Evolutionary conservation across 1,140 invertebrate genomes (phyloP).

Genomic region (Trichoplusia ni): DNA sequence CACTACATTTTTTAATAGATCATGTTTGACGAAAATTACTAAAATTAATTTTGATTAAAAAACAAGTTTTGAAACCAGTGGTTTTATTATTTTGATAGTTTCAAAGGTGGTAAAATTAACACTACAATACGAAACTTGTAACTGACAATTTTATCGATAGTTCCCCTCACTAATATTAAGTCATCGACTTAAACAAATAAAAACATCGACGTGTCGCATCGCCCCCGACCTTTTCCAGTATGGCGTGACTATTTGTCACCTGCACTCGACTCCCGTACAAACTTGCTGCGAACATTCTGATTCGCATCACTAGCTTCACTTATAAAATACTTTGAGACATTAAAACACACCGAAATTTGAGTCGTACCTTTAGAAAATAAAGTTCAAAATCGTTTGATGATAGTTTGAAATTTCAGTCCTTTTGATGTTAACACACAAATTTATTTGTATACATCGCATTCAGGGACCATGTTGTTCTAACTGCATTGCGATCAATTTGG

Average conservation of each 20-base stretch:
- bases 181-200: constrained; percentile 70
- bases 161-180: constrained; percentile 69
- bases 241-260: constrained; percentile 79
- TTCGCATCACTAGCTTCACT: constrained; percentile 60
- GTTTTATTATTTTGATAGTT: no score
- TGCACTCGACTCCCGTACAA: constrained; percentile 75
- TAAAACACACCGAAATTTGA: constrained; percentile 23
- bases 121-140: no score
- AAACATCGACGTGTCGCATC: constrained; percentile 72
- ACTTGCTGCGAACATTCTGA: constrained; percentile 68
- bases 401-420: neutral
- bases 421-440: constrained; percentile 36
- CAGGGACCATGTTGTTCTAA: constrained; percentile 67
- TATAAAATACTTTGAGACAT: constrained; percentile 35
- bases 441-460: constrained; percentile 64
- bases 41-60: no score
- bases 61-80: no score
- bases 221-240: constrained; percentile 65
- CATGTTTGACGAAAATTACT: no score
- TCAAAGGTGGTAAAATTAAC: no score
- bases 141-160: no score
- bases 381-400: neutral
- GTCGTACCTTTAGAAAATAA: constrained; percentile 24
- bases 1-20: no score
- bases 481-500: constrained; percentile 68